Percentiles rank a stretch among this genome's conserved stretches.
phyloP scores from a whole-genome alignment of 2,888 invertebrate genomes.

The Ferrisia virgata region DNA sequence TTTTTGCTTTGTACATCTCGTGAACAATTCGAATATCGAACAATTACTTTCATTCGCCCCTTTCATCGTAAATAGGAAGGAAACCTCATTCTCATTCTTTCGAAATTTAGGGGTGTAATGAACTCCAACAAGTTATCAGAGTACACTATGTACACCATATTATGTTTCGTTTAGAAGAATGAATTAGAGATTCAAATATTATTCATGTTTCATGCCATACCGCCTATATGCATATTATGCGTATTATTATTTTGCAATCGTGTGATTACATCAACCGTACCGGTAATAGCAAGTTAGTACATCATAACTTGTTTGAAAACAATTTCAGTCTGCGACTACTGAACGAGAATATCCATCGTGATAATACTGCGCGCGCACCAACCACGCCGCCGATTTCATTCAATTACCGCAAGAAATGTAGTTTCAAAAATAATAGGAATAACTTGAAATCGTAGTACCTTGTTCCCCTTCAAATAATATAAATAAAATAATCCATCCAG shows the following conservation, averaged over 20 bases:
- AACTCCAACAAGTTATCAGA: background rate
- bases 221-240: background rate
- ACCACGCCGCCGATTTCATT: background rate
- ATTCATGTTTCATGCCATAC: background rate
- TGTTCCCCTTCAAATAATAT: background rate
- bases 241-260: background rate
- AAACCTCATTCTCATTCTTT: no score
- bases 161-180: background rate
- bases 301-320: slow-evolving; percentile 8
- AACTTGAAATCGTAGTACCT: background rate
- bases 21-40: no score
- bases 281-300: slow-evolving; percentile 21
- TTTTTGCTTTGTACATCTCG: no score
- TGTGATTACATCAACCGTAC: background rate
- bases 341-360: background rate
- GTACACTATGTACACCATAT: no score
- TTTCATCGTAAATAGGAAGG: no score
- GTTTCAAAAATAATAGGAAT: background rate
- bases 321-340: background rate
- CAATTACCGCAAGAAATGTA: background rate
- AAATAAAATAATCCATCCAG: background rate
- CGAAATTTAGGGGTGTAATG: no score
- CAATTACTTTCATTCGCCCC: no score
- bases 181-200: background rate
- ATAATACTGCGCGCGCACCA: background rate